Evolutionary conservation across 2,113 vertebrate genomes (phyloP), one percentile per base, ranked within the genome.

Genomic region (Oceanites oceanicus): DNA sequence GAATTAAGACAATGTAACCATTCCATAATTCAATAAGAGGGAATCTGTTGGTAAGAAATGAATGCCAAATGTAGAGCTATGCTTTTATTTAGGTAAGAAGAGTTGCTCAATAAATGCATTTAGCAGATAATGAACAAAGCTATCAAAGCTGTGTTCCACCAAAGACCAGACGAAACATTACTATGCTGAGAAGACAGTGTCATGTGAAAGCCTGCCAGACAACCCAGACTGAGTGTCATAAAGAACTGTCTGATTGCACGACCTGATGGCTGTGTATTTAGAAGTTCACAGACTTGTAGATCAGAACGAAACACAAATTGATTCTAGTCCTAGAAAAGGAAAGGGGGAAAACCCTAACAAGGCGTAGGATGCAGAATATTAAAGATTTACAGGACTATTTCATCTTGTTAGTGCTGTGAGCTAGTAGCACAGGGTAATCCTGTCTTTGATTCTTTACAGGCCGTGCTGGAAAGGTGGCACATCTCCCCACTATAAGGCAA

Each of bases 181-280:
- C 76, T 78, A 68, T 92, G 67, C 81, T 86, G 87, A 95, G 79
- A 95, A 92, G 82, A 55, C 86, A 56, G 72, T 76, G 91, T 81
- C 67, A 61, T 71, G 65, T 94, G 92, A 94, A 94, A 96, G 44
- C 38, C 56, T 92, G 95, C 86, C 91, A 93, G 92, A 90, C 88
- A 88, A 42, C n/a, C 59, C 92, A 93, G 91, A 65, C 23, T 0
- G 71, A 67, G 53, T 91, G 76, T 83, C 77, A 55, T 53, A n/a
- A 85, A 88, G 76, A 92, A 34, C 59, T 86, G 67, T 47, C 79
- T 95, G 72, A 78, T 22, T 92, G 44, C 32, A 93, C 87, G 83
- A 80, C 68, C 79, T 75, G 68, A 82, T 91, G 88, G 65, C 49
- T 96, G 34, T 65, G 65, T 89, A 15, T 86, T 91, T 86, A 74